Conservation (phyloP, 2,888 invertebrate genomes). For the Polymixis flavicincta region DNA sequence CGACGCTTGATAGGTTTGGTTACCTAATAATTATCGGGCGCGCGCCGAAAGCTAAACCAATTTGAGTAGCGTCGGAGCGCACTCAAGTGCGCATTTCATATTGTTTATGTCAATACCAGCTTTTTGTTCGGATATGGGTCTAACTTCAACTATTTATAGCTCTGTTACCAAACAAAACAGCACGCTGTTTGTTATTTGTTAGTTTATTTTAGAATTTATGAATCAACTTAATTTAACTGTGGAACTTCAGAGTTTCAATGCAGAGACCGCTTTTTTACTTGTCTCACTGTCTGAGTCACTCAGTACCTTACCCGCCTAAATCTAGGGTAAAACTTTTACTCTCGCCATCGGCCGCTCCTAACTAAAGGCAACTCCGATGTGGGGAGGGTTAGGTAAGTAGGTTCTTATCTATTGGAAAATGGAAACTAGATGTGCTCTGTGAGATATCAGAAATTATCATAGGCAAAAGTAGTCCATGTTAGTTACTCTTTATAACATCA, state of each 20-base stretch:
- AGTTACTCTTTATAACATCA: too few relatives aligned
- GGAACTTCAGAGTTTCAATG: not conserved
- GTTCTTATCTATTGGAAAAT: not conserved
- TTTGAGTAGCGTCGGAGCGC: slow-evolving; percentile 77
- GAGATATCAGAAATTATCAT: too few relatives aligned
- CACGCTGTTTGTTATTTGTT: slow-evolving; percentile 26
- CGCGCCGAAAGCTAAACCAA: slow-evolving; percentile 86
- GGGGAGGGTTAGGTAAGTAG: not conserved
- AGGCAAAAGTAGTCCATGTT: too few relatives aligned
- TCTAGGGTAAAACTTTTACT: slow-evolving; percentile 27
- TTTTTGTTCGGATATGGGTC: slow-evolving; percentile 78
- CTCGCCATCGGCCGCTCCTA: not conserved
- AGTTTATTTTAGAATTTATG: slow-evolving; percentile 12
- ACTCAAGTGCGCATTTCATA: slow-evolving; percentile 85
- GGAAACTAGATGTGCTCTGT: too few relatives aligned
- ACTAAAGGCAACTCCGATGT: slow-evolving; percentile 3
- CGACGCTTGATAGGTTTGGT: slow-evolving; percentile 84
- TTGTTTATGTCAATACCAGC: slow-evolving; percentile 85
- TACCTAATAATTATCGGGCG: slow-evolving; percentile 87
- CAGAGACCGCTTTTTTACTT: not conserved
- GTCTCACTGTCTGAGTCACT: not conserved
- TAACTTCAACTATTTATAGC: slow-evolving; percentile 78
- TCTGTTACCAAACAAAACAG: slow-evolving; percentile 70
- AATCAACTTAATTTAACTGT: not conserved
- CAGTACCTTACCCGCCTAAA: not conserved